Percentiles rank a stretch among this genome's conserved stretches.
These are phyloP conservation scores for Neopelma chrysocephalum DNA, from an alignment of 2,797 vertebrate genomes.

Conservation along the genomic window DNA sequence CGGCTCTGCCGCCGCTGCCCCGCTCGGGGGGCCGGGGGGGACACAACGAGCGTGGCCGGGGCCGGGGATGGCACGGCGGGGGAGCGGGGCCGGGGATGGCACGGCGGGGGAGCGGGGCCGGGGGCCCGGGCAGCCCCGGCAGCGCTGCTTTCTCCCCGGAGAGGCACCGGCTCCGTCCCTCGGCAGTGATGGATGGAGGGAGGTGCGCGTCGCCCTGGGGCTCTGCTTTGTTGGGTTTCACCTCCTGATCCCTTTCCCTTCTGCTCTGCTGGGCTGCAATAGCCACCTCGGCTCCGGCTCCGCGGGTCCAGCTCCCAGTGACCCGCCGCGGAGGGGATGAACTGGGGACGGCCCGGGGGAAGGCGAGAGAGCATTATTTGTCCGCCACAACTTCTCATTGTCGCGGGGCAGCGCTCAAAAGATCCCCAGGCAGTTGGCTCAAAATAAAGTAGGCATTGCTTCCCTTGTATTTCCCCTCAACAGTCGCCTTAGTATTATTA, in stretches of 20 bases:
- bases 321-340: neutral
- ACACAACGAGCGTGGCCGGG: neutral
- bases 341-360: neutral
- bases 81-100: no score
- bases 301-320: conserved; percentile 8
- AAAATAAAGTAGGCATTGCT: conserved; percentile 62
- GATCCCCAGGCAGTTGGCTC: neutral
- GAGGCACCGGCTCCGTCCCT: neutral
- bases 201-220: neutral
- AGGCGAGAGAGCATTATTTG: neutral
- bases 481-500: conserved; percentile 70
- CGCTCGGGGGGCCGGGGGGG: neutral
- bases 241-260: conserved; percentile 65
- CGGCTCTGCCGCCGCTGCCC: neutral
- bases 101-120: no score
- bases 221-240: conserved; percentile 41
- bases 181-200: conserved; percentile 26
- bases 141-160: neutral
- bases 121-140: no score
- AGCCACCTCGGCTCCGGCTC: neutral
- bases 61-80: no score
- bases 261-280: conserved; percentile 58
- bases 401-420: conserved; percentile 1
- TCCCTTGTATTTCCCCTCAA: conserved; percentile 65
- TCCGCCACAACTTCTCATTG: neutral